Conservation (phyloP, 2,797 vertebrate genomes). For the Rhyacichthys aspro region DNA sequence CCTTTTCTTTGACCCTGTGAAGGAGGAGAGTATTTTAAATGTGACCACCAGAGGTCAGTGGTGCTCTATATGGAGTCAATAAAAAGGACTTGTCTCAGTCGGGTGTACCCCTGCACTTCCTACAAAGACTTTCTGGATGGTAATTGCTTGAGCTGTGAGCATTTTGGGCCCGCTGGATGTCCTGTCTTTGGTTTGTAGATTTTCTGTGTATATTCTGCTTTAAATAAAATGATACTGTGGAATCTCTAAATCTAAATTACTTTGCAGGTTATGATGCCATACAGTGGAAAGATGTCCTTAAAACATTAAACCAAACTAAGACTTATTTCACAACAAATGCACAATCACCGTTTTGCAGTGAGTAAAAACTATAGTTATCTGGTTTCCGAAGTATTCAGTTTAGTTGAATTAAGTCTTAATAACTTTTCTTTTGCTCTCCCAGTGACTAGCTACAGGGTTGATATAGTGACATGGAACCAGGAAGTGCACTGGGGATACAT, state of each 20-base stretch:
- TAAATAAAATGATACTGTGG: background rate
- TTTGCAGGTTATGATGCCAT: conserved; percentile 70
- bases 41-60: conserved; percentile 95
- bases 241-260: background rate
- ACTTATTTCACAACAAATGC: conserved; percentile 76
- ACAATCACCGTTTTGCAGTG: conserved; percentile 74
- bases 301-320: conserved; percentile 43
- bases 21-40: conserved; percentile 86
- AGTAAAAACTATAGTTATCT: conserved; percentile 45
- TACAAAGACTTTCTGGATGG: conserved; percentile 85
- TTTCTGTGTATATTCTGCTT: background rate
- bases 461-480: conserved; percentile 78
- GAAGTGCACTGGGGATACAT: conserved; percentile 69
- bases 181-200: conserved; percentile 86
- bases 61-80: conserved; percentile 84
- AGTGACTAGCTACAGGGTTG: conserved; percentile 74
- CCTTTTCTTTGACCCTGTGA: background rate
- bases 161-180: conserved; percentile 80
- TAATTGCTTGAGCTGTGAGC: conserved; percentile 82
- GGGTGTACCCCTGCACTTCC: conserved; percentile 85
- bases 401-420: background rate
- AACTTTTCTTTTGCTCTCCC: conserved; percentile 1
- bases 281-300: conserved; percentile 68
- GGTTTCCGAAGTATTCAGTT: background rate
- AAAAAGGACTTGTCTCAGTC: conserved; percentile 66